Evolutionary conservation across 1,140 invertebrate genomes (phyloP).

Genomic region (Chrysomallon squamiferum): DNA sequence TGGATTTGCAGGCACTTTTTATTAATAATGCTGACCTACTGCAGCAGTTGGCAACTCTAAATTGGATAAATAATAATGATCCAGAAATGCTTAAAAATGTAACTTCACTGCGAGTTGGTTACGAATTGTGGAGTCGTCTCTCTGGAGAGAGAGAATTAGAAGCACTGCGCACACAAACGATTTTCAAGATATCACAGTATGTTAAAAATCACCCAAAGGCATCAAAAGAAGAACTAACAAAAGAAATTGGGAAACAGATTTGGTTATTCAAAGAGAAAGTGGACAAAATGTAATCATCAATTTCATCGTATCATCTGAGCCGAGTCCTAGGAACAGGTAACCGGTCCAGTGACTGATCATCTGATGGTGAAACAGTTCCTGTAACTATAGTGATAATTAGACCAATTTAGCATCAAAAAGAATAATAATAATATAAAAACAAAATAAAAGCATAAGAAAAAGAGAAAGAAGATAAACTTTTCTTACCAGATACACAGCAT

Average conservation of each 20-base stretch:
- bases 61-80: conserved; percentile 28
- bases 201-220: conserved; percentile 47
- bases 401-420: too few species aligned
- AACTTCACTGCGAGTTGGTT: conserved; percentile 24
- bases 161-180: conserved; percentile 38
- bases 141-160: conserved; percentile 39
- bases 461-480: too few species aligned
- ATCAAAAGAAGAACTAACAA: conserved; percentile 36
- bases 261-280: conserved; percentile 32
- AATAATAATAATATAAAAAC: too few species aligned
- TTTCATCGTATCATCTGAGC: too few species aligned
- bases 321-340: too few species aligned
- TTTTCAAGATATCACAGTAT: conserved; percentile 37
- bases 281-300: conserved; percentile 30
- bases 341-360: too few species aligned
- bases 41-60: conserved; percentile 32
- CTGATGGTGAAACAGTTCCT: too few species aligned
- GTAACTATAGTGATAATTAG: too few species aligned
- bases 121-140: conserved; percentile 35
- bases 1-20: neutral
- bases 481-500: too few species aligned
- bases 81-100: conserved; percentile 25
- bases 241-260: conserved; percentile 40
- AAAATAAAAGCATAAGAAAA: too few species aligned
- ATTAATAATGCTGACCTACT: conserved; percentile 29